Base-by-base conservation (phyloP, 2,797 vertebrate species). In the Coracias cyanogaster region DNA sequence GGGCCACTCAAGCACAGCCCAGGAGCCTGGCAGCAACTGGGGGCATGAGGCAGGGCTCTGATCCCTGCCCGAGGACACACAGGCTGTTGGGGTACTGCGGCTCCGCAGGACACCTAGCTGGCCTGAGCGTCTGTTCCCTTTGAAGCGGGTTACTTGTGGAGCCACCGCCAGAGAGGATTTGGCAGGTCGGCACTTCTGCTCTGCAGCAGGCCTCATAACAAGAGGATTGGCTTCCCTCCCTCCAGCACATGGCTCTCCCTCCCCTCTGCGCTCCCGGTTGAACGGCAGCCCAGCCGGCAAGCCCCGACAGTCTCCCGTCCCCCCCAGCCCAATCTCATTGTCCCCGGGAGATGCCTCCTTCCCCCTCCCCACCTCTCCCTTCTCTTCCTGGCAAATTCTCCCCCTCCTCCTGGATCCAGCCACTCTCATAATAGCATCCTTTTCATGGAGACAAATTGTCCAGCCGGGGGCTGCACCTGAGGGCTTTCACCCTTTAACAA, bases 401-500 rank as follows among this genome's bases (percentile, higher is more conserved):
- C 97, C 97, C 98, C 97, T 97, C 97, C 97, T 98, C 98, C 98
- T 98, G 98, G 96, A 97, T 96, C 97, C 97, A 97, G 96, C 97
- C 97, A 97, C 94, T 96, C 97, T 98, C 97, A 97, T 98, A 98
- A 98, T 98, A 98, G 98, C 98, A 96, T 98, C 98, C 98, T 98
- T 98, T 98, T 98, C 98, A 98, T 97, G 94, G 98, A 98, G 98
- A 98, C 98, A 98, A 98, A 98, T 98, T 98, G 98, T 98, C 98
- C 98, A 98, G 98, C 98, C 97, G 95, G 96, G 96, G 97, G 98
- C 98, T 96, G 98, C 98, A 98, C 98, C 98, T 98, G 98, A 98
- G 98, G 98, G 97, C 98, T 98, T 98, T 97, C 97, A 97, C 98
- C 98, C 98, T 98, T 98, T 98, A 98, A 98, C 98, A 98, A 98